These are phyloP conservation scores for Caenorhabditis sp. DNA, from an alignment of 2,888 invertebrate species.

Conservation along the genomic window DNA sequence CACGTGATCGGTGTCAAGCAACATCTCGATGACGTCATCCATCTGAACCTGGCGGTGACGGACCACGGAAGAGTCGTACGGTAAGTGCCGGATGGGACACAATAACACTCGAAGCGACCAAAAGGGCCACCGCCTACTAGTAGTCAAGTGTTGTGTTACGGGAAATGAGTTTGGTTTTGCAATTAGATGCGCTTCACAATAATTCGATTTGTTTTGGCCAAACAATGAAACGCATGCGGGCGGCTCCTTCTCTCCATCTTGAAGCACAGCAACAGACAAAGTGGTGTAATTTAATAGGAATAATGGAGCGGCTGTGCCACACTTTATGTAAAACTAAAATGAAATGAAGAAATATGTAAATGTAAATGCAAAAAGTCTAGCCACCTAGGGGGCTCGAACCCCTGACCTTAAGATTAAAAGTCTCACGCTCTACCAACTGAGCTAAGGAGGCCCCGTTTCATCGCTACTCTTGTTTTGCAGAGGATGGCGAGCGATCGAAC, in stretches of 20 bases:
- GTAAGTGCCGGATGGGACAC: constrained; percentile 33
- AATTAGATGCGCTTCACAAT: constrained; percentile 53
- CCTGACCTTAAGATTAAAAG: constrained; percentile 71
- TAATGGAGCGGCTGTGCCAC: constrained; percentile 29
- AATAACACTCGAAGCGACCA: constrained; percentile 33
- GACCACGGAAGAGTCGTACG: constrained; percentile 53
- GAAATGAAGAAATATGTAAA: not conserved
- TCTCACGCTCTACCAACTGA: constrained; percentile 73
- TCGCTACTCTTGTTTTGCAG: constrained; percentile 54
- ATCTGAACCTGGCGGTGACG: constrained; percentile 53
- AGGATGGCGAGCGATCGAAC: constrained; percentile 68
- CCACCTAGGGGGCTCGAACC: constrained; percentile 70
- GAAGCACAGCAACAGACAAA: constrained; percentile 24
- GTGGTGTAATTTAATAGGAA: constrained; percentile 44
- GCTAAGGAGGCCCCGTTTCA: constrained; percentile 69
- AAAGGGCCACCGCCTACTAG: constrained; percentile 14
- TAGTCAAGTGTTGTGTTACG: constrained; percentile 56
- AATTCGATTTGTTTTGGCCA: constrained; percentile 48
- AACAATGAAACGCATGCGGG: constrained; percentile 36
- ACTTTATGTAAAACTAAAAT: not conserved
- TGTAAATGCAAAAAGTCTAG: constrained; percentile 40
- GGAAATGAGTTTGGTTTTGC: constrained; percentile 44
- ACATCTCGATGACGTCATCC: constrained; percentile 46
- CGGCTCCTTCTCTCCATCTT: constrained; percentile 11
- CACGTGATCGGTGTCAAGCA: constrained; percentile 59